Evolutionary conservation across 2,888 invertebrate species (phyloP), one percentile per base, ranked within the genome.

Genomic region (Antitype chi): DNA sequence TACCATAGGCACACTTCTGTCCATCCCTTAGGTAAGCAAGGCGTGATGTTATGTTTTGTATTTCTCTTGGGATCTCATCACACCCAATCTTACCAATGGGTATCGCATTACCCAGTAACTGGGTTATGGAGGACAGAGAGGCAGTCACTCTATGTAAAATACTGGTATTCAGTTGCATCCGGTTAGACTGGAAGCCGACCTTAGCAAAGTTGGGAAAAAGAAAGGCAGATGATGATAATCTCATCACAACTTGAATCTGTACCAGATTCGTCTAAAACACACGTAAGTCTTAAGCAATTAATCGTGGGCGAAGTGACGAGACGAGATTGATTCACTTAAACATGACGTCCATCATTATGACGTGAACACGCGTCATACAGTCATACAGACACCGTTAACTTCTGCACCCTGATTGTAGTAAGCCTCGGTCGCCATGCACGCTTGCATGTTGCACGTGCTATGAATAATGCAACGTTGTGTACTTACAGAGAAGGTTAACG

Each of bases 401-500:
- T 63, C 82, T 79, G 67, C 63, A 63, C 15, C 67, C n/a, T 47
- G n/a, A 11, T 68, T 23, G 23, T 43, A n/a, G n/a, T 0, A 38
- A 32, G 15, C 32, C 53, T 28, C 28, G 23, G 75, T 64, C n/a
- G 11, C 28, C 0, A 81, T 55, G 63, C 55, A 60, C 9, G 13
- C 5, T 20, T 55, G 72, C 25, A 80, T 15, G n/a, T 13, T 57
- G 28, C 74, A 81, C 81, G 52, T 75, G 81, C 3, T 2, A n/a
- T 74, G 57, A 81, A 47, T 74, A 74, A 60, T 47, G 73, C 32
- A 13, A 23, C n/a, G 20, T 11, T 28, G 6, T n/a, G 25, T 49
- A n/a, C 28, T 15, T 81, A 57, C 17, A 32, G 11, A 57, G 7
- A 25, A 43, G 55, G 55, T 57, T 23, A 63, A 25, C 17, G 47